phyloP scores from a whole-genome alignment of 2,113 vertebrate species.

The Garra rufa region DNA sequence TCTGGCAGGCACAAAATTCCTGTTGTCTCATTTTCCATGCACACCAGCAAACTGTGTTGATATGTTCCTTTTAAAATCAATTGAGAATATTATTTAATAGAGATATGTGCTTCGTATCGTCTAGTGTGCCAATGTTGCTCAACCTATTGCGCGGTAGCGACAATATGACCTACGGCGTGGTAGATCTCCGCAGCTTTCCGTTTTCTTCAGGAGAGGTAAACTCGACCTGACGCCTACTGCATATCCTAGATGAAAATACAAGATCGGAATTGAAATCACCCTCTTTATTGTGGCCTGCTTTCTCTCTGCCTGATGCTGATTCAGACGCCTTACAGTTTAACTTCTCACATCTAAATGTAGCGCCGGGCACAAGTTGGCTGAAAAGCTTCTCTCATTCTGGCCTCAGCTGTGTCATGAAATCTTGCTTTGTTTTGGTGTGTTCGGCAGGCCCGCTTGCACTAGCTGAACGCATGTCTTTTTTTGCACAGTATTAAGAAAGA shows the following conservation, averaged over 20 bases:
- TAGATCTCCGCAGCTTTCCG: not conserved
- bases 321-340: slow-evolving; percentile 68
- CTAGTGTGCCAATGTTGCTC: slow-evolving; percentile 48
- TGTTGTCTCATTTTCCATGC: not conserved
- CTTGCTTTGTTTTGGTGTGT: slow-evolving; percentile 48
- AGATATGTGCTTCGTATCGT: slow-evolving; percentile 13
- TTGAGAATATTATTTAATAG: slow-evolving; percentile 17
- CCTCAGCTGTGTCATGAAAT: slow-evolving; percentile 17
- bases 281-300: slow-evolving; percentile 17
- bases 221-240: slow-evolving; percentile 18
- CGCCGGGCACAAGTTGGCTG: slow-evolving; percentile 3
- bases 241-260: not conserved
- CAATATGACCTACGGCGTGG: not conserved
- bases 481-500: slow-evolving; percentile 79
- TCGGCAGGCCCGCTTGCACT: slow-evolving; percentile 74
- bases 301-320: slow-evolving; percentile 60
- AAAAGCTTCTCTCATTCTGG: slow-evolving; percentile 1
- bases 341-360: slow-evolving; percentile 32
- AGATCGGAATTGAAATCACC: not conserved
- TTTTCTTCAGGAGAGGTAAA: not conserved
- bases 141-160: not conserved
- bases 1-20: not conserved
- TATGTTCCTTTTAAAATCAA: not conserved
- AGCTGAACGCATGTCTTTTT: slow-evolving; percentile 67
- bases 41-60: slow-evolving; percentile 21